Evolutionary conservation across 2,888 invertebrate genomes (phyloP).

Genomic region (Andrena dorsata): DNA sequence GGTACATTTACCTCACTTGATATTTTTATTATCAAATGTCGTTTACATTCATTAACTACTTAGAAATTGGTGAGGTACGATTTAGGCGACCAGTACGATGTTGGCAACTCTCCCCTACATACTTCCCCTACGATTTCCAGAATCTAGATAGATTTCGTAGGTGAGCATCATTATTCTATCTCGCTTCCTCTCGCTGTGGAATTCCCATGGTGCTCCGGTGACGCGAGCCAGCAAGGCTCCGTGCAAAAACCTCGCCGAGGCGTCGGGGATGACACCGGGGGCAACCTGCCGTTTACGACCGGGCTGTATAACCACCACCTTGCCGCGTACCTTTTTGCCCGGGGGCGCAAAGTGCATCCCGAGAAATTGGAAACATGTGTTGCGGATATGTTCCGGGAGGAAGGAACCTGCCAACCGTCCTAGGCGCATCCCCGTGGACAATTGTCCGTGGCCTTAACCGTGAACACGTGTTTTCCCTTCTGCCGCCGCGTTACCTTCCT

Average conservation of each 20-base stretch:
- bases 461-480: constrained; percentile 52
- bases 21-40: too few species aligned
- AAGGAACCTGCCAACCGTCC: constrained; percentile 53
- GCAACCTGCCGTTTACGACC: constrained; percentile 65
- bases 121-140: too few species aligned
- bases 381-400: constrained; percentile 53
- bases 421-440: constrained; percentile 35
- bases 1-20: too few species aligned
- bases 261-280: constrained; percentile 41
- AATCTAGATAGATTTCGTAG: too few species aligned
- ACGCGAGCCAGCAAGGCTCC: not conserved
- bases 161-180: too few species aligned
- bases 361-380: constrained; percentile 66
- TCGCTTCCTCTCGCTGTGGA: not conserved
- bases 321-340: constrained; percentile 58
- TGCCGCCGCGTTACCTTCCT: constrained; percentile 27
- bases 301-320: constrained; percentile 63
- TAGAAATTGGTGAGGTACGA: too few species aligned
- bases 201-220: not conserved
- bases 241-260: not conserved
- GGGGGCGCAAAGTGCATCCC: constrained; percentile 50
- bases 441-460: constrained; percentile 52
- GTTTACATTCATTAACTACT: too few species aligned
- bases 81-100: too few species aligned
- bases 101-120: too few species aligned